Evolutionary conservation across 1,140 invertebrate species (phyloP).

Genomic region (Parasteatoda tepidariorum): DNA sequence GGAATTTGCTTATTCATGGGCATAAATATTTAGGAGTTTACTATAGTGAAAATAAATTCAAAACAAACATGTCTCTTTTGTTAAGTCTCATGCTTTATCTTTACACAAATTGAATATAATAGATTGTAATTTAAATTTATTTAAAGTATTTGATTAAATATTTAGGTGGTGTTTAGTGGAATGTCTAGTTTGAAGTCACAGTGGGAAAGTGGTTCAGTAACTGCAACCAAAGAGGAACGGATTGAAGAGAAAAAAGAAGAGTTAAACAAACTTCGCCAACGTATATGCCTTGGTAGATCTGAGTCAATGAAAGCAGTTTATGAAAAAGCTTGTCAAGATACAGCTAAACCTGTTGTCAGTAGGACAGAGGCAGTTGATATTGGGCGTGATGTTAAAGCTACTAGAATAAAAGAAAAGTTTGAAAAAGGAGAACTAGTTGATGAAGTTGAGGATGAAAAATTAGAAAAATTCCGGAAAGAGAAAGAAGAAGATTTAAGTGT

Average conservation of each 20-base stretch:
- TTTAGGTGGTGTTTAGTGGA: constrained; percentile 81
- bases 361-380: constrained; percentile 63
- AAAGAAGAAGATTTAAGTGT: constrained; percentile 81
- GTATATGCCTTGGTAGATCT: constrained; percentile 62
- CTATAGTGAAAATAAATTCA: too few species aligned
- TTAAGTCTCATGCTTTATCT: too few species aligned
- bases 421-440: constrained; percentile 79
- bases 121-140: too few species aligned
- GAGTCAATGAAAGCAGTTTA: constrained; percentile 84
- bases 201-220: constrained; percentile 69
- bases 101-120: too few species aligned
- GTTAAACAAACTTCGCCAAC: constrained; percentile 80
- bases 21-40: too few species aligned
- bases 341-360: constrained; percentile 64
- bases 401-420: constrained; percentile 82
- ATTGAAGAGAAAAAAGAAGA: constrained; percentile 88
- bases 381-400: constrained; percentile 75
- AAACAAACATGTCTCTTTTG: too few species aligned
- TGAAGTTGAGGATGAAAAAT: constrained; percentile 68
- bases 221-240: constrained; percentile 72
- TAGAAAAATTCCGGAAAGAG: constrained; percentile 69
- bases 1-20: too few species aligned
- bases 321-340: constrained; percentile 87
- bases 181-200: constrained; percentile 80
- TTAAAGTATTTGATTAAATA: constrained; percentile 63